phyloP scores from a whole-genome alignment of 2,888 invertebrate genomes.

The Muschampia plurimacula region DNA sequence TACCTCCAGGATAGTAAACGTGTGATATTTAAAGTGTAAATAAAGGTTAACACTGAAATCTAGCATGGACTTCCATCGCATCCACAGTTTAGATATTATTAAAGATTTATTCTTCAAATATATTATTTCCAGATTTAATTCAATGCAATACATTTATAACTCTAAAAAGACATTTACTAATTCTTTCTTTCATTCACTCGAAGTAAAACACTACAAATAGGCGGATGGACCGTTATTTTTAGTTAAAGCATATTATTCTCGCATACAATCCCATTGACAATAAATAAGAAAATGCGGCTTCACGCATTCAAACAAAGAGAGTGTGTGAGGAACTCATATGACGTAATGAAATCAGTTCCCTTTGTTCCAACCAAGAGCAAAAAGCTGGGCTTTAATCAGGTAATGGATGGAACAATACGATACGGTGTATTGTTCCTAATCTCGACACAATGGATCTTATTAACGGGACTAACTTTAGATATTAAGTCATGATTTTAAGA shows the following conservation, averaged over 20 bases:
- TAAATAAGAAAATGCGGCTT: conserved; percentile 21
- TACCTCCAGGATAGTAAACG: no score
- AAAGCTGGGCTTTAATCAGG: conserved; percentile 38
- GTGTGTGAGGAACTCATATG: conserved; percentile 19
- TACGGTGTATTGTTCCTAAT: conserved; percentile 31
- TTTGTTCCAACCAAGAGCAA: conserved; percentile 31
- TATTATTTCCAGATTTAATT: no score
- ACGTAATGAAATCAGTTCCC: conserved; percentile 32
- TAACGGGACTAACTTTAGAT: conserved; percentile 8
- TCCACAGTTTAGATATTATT: no score
- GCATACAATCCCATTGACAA: conserved; percentile 5
- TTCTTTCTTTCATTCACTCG: no score
- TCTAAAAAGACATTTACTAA: no score
- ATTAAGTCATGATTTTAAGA: not conserved
- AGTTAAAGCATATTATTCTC: not conserved
- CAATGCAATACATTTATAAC: no score
- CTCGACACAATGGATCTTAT: conserved; percentile 27
- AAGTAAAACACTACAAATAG: no score
- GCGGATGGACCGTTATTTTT: no score
- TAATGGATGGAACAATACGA: conserved; percentile 38
- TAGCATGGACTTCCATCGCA: no score
- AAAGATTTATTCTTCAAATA: no score
- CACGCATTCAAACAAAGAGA: conserved; percentile 21
- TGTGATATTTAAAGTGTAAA: no score
- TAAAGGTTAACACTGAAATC: no score